A percentile compares a stretch with the other conserved stretches of the same genome.
Conservation (phyloP, 2,888 invertebrate genomes). For the Harmothoe impar region DNA sequence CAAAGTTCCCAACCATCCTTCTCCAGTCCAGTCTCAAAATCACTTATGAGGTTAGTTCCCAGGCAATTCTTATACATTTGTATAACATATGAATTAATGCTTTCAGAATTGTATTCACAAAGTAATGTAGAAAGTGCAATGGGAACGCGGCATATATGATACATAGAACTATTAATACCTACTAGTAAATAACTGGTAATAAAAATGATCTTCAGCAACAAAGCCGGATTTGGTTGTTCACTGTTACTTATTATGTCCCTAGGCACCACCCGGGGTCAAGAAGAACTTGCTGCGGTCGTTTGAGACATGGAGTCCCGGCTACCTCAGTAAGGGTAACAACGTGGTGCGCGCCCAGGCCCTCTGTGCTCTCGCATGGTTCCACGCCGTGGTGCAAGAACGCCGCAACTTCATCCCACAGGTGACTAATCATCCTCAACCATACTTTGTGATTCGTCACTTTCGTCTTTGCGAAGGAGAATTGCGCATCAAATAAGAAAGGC, state of each 20-base stretch:
- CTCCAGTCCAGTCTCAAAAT: conserved; percentile 91
- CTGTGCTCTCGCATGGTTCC: conserved; percentile 92
- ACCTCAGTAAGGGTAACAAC: conserved; percentile 80
- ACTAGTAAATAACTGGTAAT: too few species aligned
- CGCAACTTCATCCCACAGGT: conserved; percentile 93
- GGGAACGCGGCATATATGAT: too few species aligned
- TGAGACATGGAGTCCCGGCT: conserved; percentile 87
- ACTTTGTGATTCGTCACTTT: not conserved
- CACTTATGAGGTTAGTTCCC: conserved; percentile 87
- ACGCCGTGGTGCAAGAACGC: conserved; percentile 94
- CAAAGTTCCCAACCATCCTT: conserved; percentile 89
- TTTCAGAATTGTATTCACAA: too few species aligned
- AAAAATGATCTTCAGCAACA: too few species aligned
- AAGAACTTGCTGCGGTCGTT: conserved; percentile 91
- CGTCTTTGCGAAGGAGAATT: not conserved
- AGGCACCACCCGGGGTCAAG: conserved; percentile 93
- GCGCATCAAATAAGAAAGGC: too few species aligned
- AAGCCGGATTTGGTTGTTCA: too few species aligned
- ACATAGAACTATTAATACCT: too few species aligned
- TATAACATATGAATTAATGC: too few species aligned
- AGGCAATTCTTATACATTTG: not conserved
- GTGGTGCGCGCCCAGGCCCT: conserved; percentile 85
- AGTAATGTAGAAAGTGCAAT: not conserved
- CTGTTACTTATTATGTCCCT: too few species aligned
- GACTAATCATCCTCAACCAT: not conserved